Evolutionary conservation across 2,113 vertebrate species (phyloP), one percentile per base, ranked within the genome.

Genomic region (Paralichthys olivaceus): DNA sequence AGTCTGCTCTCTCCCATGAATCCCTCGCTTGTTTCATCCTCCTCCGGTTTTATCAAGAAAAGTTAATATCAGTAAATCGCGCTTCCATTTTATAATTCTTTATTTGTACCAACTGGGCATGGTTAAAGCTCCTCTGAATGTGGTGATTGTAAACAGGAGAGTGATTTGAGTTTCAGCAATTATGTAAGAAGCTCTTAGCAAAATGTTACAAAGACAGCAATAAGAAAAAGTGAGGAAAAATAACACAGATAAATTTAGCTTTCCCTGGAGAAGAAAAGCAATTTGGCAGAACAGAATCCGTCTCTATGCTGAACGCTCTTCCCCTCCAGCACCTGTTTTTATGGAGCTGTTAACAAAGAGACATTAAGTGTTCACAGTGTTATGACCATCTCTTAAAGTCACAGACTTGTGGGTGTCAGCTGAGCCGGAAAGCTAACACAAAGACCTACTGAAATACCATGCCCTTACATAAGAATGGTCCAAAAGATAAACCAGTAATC

Each of bases 401-500:
- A 49, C 75, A 80, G 55, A 69, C 71, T 64, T 67, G 68, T 79
- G 81, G 68, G 49, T 45, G 76, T 89, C 89, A 84, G 84, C 84
- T 87, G 84, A 85, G 64, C 28, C 29, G 0, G 22, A 12, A 2
- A 19, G 26, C 2, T 45, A 26, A 55, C 57, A 77, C 76, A 84
- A 81, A 80, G 74, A 32, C 2, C 29, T 0, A 74, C 43, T 75
- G 75, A 75, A 26, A 37, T 64, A 23, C 13, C 28, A 11, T 22
- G 3, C 0, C 1, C 49, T 45, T 7, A 2, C 0, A 34, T 51
- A 3, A 29, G 49, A 67, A 51, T 0, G 1, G 65, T 14, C 25
- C 23, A 17, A 55, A 25, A 4, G 9, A 55, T 53, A 47, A 17
- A 47, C 43, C 43, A 19, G 43, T 19, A 47, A 53, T 20, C 47